Evolutionary conservation across 2,888 invertebrate species (phyloP), one percentile per base, ranked within the genome.

Genomic region (Bombylius major): DNA sequence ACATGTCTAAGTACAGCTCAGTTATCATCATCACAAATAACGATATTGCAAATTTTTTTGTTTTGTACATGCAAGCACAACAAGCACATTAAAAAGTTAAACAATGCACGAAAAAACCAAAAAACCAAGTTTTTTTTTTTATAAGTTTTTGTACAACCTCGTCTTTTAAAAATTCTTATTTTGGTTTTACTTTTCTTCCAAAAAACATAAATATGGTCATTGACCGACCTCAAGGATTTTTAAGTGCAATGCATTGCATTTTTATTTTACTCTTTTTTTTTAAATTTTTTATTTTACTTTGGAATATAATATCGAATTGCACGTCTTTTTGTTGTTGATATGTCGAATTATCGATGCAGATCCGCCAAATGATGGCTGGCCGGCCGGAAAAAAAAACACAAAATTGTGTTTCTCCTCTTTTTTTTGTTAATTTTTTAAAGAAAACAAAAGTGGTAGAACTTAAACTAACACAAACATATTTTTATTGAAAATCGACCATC

Each of bases 191-290:
- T 36, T 36, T 8, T 8, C 36, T 4, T 36, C 9, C 6, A 36
- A 9, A 8, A 36, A 36, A 9, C 36, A 36, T 36, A 36, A 8
- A 36, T 36, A 42, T 42, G 50, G 54, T 23, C 54, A 54, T 34
- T 45, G 54, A 54, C 54, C 54, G 54, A 44, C 50, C 47, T 45
- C 54, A 54, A 54, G 54, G 54, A 54, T 54, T 54, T 54, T 50
- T 54, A 45, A 50, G 54, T 36, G 53, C 53, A 54, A 42, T 42
- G 39, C 39, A 42, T 42, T 42, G 39, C 39, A 11, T 42, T 42
- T 42, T 42, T 11, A 23, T 23, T 23, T 23, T 23, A 23, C 23
- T 23, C 23, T 1, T 23, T 23, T 23, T 23, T 23, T 23, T 3
- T n/a, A n/a, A n/a, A n/a, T n/a, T n/a, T n/a, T n/a, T n/a, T n/a